Conservation (phyloP, 1,140 invertebrate genomes). For the Drosophila tsacasi region DNA sequence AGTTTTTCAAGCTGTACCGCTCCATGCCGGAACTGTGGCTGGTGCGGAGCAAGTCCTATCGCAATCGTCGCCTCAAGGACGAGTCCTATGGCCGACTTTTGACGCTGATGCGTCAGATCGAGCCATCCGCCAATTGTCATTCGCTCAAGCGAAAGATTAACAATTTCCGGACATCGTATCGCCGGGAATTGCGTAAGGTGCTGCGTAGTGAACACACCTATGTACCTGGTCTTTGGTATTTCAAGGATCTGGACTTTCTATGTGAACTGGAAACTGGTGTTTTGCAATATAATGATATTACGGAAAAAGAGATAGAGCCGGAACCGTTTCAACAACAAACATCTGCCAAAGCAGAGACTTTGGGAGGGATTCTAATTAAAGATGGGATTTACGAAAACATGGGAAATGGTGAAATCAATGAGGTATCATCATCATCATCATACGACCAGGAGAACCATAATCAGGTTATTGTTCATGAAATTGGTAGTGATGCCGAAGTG, state of each 20-base stretch:
- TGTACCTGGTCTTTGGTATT: conserved; percentile 60
- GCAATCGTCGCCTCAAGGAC: conserved; percentile 45
- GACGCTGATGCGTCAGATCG: conserved; percentile 19
- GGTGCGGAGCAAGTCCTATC: conserved; percentile 48
- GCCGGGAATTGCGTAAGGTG: conserved; percentile 63
- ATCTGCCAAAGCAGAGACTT: neutral
- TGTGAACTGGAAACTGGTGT: conserved; percentile 55
- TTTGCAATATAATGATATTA: neutral
- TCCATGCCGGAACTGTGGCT: conserved; percentile 70
- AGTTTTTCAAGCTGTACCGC: conserved; percentile 62
- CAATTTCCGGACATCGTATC: conserved; percentile 68
- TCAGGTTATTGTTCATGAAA: neutral
- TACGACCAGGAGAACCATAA: neutral
- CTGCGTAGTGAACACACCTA: conserved; percentile 34
- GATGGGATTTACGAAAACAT: neutral
- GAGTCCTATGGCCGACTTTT: conserved; percentile 45
- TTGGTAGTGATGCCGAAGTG: neutral
- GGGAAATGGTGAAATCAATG: neutral
- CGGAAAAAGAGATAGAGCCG: neutral
- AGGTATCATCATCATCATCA: neutral
- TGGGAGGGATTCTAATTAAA: neutral
- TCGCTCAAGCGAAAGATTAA: conserved; percentile 67
- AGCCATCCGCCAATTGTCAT: conserved; percentile 50
- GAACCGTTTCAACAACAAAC: neutral
- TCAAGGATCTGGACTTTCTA: conserved; percentile 62